Evolutionary conservation across 2,113 vertebrate genomes (phyloP), one percentile per base, ranked within the genome.

Genomic region (Panthera tigris): DNA sequence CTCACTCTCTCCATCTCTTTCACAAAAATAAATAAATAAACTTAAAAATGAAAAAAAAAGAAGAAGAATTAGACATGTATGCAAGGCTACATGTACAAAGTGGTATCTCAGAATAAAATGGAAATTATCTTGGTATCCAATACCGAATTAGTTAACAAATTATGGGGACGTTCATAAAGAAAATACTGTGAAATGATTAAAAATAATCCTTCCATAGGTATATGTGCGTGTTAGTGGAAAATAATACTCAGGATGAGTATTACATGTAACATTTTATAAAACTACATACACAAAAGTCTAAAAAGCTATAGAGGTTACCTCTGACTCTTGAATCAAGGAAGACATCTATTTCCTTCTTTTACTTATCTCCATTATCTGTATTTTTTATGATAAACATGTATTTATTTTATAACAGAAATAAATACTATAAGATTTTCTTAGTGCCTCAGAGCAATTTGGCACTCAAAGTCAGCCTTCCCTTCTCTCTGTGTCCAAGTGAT

Each of bases 261-360:
- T 57, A 61, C n/a, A 13, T 66, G 29, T 39, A 89, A 33, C 33
- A 84, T 78, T 97, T 90, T 52, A 36, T 33, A 79, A 92, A 95
- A 89, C 36, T 65, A 69, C 6, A 79, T 1, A 57, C 15, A 87
- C 2, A 81, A 57, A 87, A 86, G 36, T 74, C 41, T 71, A 85
- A 85, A 96, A 92, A 31, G n/a, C 39, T n/a, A 93, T 16, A 81
- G 29, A 95, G 10, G 15, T 68, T 83, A 85, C 5, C 18, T 89
- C 33, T 93, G 19, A 89, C 82, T n/a, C 14, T 68, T 74, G 39
- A 89, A 15, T 91, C 89, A 91, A 94, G 10, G n/a, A 93, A 94
- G 88, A 66, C 21, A 83, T 39, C 80, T 96, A 73, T 41, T 92
- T 93, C 14, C 50, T 92, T 95, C 19, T 85, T 96, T 89, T 79